phyloP scores from a whole-genome alignment of 1,140 invertebrate species.

The Penaeus indicus region DNA sequence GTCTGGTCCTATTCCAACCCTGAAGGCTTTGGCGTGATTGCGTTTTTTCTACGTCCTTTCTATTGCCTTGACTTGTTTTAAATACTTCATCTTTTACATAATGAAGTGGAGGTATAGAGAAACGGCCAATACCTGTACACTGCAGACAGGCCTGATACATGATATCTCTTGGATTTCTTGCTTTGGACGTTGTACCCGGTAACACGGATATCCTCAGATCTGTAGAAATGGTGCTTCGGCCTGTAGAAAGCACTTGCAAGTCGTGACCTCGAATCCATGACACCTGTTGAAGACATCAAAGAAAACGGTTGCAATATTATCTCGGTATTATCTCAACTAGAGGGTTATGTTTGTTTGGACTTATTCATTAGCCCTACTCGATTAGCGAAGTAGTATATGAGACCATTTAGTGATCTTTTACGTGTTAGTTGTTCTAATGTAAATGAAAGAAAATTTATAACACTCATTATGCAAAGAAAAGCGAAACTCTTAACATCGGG shows the following conservation, averaged over 20 bases:
- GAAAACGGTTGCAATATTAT: neutral
- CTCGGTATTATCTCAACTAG: neutral
- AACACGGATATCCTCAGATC: conserved; percentile 57
- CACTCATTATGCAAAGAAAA: no score
- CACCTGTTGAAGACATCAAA: conserved; percentile 37
- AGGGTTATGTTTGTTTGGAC: no score
- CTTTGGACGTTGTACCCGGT: conserved; percentile 42
- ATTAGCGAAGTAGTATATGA: no score
- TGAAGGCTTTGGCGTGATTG: no score
- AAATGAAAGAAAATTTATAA: no score
- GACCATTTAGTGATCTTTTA: no score
- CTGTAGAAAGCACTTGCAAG: conserved; percentile 60
- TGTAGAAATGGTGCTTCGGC: conserved; percentile 53
- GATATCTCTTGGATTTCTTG: neutral
- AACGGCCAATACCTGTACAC: neutral
- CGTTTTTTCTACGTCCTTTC: no score
- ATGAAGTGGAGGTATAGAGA: neutral
- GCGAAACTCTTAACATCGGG: no score
- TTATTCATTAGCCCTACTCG: no score
- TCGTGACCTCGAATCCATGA: conserved; percentile 61
- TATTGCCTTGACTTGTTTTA: no score
- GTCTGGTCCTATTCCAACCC: neutral
- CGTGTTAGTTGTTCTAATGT: no score
- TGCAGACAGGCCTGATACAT: neutral
- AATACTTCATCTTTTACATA: neutral